Evolutionary conservation across 53 echinoderm and acorn worm genomes (phyloP).

Genomic region (Holothuria leucospilota): DNA sequence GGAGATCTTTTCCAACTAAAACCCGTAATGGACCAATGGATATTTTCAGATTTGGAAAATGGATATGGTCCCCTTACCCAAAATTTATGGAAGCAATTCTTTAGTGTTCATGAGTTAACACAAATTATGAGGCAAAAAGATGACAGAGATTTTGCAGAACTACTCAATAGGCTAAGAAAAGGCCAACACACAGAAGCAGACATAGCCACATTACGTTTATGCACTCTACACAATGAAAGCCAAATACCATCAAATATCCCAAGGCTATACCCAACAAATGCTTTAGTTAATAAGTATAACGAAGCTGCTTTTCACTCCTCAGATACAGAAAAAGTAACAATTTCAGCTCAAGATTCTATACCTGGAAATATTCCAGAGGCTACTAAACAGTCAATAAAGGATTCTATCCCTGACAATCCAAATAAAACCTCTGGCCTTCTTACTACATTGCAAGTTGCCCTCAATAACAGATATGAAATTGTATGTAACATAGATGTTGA

Average conservation of each 20-base stretch:
- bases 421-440: slow-evolving; percentile 25
- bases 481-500: slow-evolving; percentile 36
- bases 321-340: neutral
- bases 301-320: neutral
- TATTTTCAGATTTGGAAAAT: slow-evolving; percentile 23
- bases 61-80: slow-evolving; percentile 30
- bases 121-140: slow-evolving; percentile 48
- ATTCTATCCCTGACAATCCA: neutral
- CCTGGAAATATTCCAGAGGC: neutral
- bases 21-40: slow-evolving; percentile 46
- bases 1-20: too few relatives aligned
- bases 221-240: neutral
- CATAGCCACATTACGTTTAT: neutral
- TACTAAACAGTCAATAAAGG: neutral
- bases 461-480: slow-evolving; percentile 24
- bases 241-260: neutral
- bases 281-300: slow-evolving; percentile 25
- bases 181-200: slow-evolving; percentile 41
- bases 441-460: neutral
- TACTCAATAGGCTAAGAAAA: slow-evolving; percentile 40
- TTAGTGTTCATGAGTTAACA: slow-evolving; percentile 36
- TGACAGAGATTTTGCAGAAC: slow-evolving; percentile 31
- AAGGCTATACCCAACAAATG: slow-evolving; percentile 43
- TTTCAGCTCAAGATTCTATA: slow-evolving; percentile 18
- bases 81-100: slow-evolving; percentile 48